Evolutionary conservation across 1,140 invertebrate species (phyloP).

Genomic region (Leucophenga varia): DNA sequence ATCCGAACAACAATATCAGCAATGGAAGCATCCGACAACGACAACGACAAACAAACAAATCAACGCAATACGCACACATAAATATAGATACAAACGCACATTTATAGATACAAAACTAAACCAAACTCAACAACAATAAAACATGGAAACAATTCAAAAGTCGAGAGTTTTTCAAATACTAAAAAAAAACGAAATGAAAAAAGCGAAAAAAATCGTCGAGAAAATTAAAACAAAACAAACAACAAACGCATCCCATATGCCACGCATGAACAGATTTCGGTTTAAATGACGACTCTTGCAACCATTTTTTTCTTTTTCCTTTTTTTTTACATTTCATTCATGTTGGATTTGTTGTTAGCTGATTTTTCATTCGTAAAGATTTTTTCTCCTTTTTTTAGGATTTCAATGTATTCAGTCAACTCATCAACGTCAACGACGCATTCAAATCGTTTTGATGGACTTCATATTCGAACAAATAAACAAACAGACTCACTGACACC

Average conservation of each 20-base stretch:
- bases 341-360: constrained; percentile 1
- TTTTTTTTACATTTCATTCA: background rate
- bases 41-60: constrained; percentile 7
- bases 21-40: no score
- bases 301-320: no score
- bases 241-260: constrained; percentile 37
- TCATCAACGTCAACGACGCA: constrained; percentile 55
- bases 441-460: constrained; percentile 56
- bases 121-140: constrained; percentile 53
- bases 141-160: constrained; percentile 55
- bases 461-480: constrained; percentile 9
- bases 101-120: constrained; percentile 34
- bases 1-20: no score
- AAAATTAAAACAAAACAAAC: constrained; percentile 56
- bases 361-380: constrained; percentile 5
- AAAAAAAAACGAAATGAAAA: constrained; percentile 27
- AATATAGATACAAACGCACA: constrained; percentile 1
- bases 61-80: background rate
- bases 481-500: background rate
- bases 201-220: constrained; percentile 28
- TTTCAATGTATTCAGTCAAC: constrained; percentile 43
- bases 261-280: constrained; percentile 51
- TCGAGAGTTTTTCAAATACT: constrained; percentile 55
- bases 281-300: constrained; percentile 40
- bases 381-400: constrained; percentile 1